A percentile compares a stretch with the other conserved stretches of the same genome.
Conservation (phyloP, 1,140 invertebrate genomes). For the Drosophila funebris region DNA sequence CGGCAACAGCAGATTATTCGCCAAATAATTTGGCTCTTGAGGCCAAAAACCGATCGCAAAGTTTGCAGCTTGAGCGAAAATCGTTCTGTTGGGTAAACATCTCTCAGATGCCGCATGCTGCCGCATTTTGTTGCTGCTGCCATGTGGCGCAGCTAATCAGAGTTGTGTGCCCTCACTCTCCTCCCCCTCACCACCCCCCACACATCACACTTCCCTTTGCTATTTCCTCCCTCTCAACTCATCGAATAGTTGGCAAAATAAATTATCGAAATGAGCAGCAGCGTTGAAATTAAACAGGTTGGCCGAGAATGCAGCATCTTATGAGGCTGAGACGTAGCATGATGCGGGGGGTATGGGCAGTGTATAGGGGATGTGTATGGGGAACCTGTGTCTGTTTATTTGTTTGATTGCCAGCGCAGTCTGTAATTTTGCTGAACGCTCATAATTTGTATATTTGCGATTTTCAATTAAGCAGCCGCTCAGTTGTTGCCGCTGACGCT, state of each 20-base stretch:
- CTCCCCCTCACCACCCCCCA: too few species aligned
- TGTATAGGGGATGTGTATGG: background rate
- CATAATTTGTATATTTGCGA: constrained; percentile 73
- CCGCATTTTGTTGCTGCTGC: background rate
- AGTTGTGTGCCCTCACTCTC: background rate
- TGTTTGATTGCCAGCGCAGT: constrained; percentile 62
- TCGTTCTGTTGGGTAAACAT: constrained; percentile 49
- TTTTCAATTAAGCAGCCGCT: constrained; percentile 73
- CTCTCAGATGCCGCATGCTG: background rate
- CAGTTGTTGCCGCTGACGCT: background rate
- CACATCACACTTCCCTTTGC: too few species aligned
- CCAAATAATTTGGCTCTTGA: constrained; percentile 78
- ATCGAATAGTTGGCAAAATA: constrained; percentile 69
- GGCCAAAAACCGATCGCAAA: constrained; percentile 41
- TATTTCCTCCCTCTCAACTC: constrained; percentile 4
- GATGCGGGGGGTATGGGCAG: background rate
- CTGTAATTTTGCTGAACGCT: constrained; percentile 30
- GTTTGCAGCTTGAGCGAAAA: constrained; percentile 48
- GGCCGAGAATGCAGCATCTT: constrained; percentile 53
- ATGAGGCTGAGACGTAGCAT: background rate
- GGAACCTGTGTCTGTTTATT: constrained; percentile 59
- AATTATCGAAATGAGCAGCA: constrained; percentile 75
- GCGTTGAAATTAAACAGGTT: constrained; percentile 79
- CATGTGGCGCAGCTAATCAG: constrained; percentile 52
- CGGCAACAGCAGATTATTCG: constrained; percentile 75